Percentiles rank a stretch among this genome's conserved stretches.
Evolutionary conservation across 2,888 invertebrate species (phyloP).

Genomic region (Panzeria rudis): DNA sequence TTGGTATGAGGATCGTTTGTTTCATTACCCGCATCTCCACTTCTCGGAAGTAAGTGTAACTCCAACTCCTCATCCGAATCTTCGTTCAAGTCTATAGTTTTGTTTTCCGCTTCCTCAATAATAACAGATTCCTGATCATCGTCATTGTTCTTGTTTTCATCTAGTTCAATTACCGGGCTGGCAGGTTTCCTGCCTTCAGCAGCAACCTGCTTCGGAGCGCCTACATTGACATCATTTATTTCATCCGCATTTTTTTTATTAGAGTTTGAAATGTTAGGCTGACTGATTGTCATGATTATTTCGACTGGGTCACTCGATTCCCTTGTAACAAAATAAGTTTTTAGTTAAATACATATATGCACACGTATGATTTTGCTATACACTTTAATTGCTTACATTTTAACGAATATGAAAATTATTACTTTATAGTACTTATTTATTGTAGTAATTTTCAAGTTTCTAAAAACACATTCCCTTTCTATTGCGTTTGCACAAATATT

Average conservation of each 20-base stretch:
- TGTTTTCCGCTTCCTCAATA: conserved; percentile 28
- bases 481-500: background rate
- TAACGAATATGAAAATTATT: background rate
- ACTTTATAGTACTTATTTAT: background rate
- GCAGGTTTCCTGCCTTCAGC: background rate
- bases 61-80: conserved; percentile 38
- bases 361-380: background rate
- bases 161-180: background rate
- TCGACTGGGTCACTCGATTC: conserved; percentile 3
- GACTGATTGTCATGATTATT: background rate
- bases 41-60: background rate
- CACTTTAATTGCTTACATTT: conserved; percentile 46
- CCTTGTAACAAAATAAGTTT: conserved; percentile 38
- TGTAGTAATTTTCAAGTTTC: background rate
- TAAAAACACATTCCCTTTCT: conserved; percentile 14
- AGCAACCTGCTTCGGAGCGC: background rate
- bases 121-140: conserved; percentile 42
- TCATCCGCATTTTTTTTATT: background rate
- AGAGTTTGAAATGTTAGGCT: background rate
- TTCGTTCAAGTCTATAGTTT: conserved; percentile 43
- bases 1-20: background rate
- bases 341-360: background rate
- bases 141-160: background rate
- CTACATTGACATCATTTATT: background rate
- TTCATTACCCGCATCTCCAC: background rate